phyloP scores from a whole-genome alignment of 1,140 invertebrate species.

The Bilobella aurantiaca region DNA sequence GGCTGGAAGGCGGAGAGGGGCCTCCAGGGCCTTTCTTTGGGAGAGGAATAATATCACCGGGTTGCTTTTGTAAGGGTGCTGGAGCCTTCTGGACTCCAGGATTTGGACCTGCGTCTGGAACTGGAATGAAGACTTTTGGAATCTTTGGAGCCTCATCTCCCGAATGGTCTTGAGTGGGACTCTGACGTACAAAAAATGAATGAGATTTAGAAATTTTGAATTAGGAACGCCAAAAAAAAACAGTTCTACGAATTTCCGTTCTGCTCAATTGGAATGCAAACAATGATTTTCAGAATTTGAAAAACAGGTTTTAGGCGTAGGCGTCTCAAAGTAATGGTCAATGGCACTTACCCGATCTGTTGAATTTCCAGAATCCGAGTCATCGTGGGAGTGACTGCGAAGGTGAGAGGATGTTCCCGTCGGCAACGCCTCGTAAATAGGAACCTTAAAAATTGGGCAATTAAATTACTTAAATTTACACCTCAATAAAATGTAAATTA shows the following conservation, averaged over 20 bases:
- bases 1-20: not conserved
- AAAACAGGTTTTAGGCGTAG: not conserved
- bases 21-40: not conserved
- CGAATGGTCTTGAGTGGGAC: not conserved
- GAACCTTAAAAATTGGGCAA: constrained; percentile 18
- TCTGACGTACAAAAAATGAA: constrained; percentile 5
- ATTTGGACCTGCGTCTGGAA: not conserved
- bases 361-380: constrained; percentile 33
- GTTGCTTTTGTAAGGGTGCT: not conserved
- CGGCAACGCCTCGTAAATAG: constrained; percentile 30
- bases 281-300: too few species aligned
- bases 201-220: too few species aligned
- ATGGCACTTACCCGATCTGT: constrained; percentile 27
- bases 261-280: too few species aligned
- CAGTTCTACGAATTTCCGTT: too few species aligned
- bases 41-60: not conserved
- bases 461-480: not conserved
- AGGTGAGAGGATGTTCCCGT: constrained; percentile 21
- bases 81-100: not conserved
- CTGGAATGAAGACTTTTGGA: not conserved
- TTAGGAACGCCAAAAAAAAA: too few species aligned
- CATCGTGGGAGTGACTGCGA: constrained; percentile 16
- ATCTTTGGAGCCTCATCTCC: constrained; percentile 1
- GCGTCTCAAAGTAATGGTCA: not conserved
- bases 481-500: not conserved